Evolutionary conservation across 2,797 vertebrate species (phyloP), one percentile per base, ranked within the genome.

Genomic region (Pagetopsis macropterus): DNA sequence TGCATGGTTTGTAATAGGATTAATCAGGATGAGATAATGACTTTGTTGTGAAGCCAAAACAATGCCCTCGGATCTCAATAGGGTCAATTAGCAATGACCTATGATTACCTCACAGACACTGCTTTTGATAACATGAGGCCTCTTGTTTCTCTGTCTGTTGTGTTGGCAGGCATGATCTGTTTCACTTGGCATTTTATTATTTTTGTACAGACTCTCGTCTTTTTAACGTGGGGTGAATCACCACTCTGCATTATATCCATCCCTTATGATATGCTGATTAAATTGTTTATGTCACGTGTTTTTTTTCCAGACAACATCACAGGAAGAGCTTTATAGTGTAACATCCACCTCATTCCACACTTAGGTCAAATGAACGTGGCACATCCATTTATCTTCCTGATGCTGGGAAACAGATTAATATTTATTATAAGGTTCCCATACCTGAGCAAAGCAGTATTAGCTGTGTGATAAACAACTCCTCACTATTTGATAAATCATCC

Each of bases 401-500:
- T 61, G 55, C 73, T 70, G 58, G n/a, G 71, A 63, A 83, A 82
- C 50, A 63, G 50, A 85, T 89, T 81, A 57, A 89, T 89, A 91
- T 89, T 87, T 82, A 91, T 90, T 73, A 77, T 70, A 68, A 85
- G 21, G 54, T 43, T 59, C 56, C 83, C 8, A 37, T 91, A 92
- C 90, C 88, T 92, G 87, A 72, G 81, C 66, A 71, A 80, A 84
- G 74, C 78, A 75, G 76, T 79, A 92, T 93, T 89, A 91, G 75
- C 79, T 66, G 78, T 87, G 88, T 91, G 89, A 93, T 94, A 93
- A 94, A 93, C 91, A 93, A 89, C 88, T 87, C 83, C 81, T 83
- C 72, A 75, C 81, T 77, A 87, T 90, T 89, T 94, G 86, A 94
- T 94, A 89, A 94, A 94, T 94, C 94, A 94, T 94, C 91, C 88